phyloP scores from a whole-genome alignment of 2,113 vertebrate genomes.

The Brachyhypopomus gauderio region DNA sequence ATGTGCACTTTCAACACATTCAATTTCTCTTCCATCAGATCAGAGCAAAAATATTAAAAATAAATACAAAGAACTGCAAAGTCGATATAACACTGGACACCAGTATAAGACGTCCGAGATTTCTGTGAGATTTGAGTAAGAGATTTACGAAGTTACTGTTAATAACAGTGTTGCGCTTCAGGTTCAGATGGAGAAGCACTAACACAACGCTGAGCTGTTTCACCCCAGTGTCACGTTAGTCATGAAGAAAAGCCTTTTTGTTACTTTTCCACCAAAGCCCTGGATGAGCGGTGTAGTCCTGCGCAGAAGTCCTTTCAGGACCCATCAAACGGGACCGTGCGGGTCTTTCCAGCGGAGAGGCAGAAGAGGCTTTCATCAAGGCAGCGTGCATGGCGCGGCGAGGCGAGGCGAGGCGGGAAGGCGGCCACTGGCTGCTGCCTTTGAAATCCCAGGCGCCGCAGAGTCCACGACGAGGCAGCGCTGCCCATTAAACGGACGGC shows the following conservation, averaged over 20 bases:
- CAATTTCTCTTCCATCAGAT: neutral
- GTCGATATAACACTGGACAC: neutral
- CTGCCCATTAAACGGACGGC: constrained; percentile 23
- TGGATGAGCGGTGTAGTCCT: neutral
- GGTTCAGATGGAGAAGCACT: neutral
- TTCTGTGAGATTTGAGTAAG: neutral
- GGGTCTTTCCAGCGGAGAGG: constrained; percentile 19
- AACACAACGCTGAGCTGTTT: neutral
- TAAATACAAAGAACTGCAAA: neutral
- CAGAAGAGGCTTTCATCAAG: constrained; percentile 27
- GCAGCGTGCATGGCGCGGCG: neutral
- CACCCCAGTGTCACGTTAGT: neutral
- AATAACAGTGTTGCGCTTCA: neutral
- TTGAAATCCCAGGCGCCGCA: constrained; percentile 2
- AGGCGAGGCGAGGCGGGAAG: neutral
- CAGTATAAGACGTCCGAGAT: neutral
- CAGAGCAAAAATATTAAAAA: neutral
- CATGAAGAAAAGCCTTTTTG: neutral
- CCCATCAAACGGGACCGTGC: constrained; percentile 12
- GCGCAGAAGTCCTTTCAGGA: constrained; percentile 5
- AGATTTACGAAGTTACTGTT: neutral
- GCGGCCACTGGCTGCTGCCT: constrained; percentile 24
- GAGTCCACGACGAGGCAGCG: neutral
- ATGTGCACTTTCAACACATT: neutral
- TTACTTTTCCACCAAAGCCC: constrained; percentile 2